phyloP scores from a whole-genome alignment of 2,888 invertebrate genomes.

The Limenitis arthemis region DNA sequence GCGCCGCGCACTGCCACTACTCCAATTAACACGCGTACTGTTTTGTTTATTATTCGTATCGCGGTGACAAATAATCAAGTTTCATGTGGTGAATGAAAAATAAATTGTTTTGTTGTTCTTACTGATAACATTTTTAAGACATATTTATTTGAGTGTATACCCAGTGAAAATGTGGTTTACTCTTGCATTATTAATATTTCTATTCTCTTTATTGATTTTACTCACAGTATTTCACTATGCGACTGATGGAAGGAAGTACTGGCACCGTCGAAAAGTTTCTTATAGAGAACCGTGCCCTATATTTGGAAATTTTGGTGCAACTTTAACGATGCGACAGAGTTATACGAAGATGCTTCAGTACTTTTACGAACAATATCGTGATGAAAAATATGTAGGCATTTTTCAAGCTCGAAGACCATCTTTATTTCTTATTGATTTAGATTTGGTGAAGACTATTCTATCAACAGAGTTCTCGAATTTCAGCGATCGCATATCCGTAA shows the following conservation, averaged over 20 bases:
- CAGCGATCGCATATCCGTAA: slow-evolving; percentile 54
- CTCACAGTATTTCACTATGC: slow-evolving; percentile 52
- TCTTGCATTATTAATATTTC: slow-evolving; percentile 38
- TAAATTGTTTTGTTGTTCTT: background rate
- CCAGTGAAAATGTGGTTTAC: slow-evolving; percentile 39
- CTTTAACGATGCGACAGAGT: slow-evolving; percentile 52
- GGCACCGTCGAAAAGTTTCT: slow-evolving; percentile 52
- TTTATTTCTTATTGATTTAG: slow-evolving; percentile 53
- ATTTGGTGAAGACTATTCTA: slow-evolving; percentile 51
- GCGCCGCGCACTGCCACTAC: slow-evolving; percentile 27
- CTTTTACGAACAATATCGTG: slow-evolving; percentile 49
- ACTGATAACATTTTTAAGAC: background rate
- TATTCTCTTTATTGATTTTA: slow-evolving; percentile 39
- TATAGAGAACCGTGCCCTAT: slow-evolving; percentile 63
- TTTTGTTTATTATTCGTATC: slow-evolving; percentile 46
- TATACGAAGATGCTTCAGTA: slow-evolving; percentile 53
- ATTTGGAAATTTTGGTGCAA: slow-evolving; percentile 65
- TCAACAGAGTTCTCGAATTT: slow-evolving; percentile 53
- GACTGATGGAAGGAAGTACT: slow-evolving; percentile 57
- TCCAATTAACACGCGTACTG: slow-evolving; percentile 32
- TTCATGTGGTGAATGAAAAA: slow-evolving; percentile 5
- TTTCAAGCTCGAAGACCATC: slow-evolving; percentile 64
- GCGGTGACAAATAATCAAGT: slow-evolving; percentile 23
- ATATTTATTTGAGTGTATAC: slow-evolving; percentile 39
- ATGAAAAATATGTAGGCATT: slow-evolving; percentile 55